Evolutionary conservation across 2,113 vertebrate genomes (phyloP).

Genomic region (Pelecanus crispus): DNA sequence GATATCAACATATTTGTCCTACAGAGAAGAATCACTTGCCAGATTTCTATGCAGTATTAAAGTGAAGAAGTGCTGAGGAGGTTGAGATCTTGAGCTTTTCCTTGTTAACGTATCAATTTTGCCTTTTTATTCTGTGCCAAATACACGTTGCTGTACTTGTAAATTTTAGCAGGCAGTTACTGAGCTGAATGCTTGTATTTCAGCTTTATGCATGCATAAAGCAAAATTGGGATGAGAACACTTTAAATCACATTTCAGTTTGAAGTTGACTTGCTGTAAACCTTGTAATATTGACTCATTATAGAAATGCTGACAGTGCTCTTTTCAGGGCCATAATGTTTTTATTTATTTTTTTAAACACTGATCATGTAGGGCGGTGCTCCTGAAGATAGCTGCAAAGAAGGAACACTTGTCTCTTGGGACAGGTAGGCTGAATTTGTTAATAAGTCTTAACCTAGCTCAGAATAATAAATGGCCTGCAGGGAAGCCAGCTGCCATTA

Average conservation of each 20-base stretch:
- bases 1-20: not conserved
- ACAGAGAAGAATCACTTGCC: not conserved
- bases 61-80: not conserved
- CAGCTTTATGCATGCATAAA: not conserved
- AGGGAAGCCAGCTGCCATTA: not conserved
- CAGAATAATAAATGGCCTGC: not conserved
- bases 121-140: not conserved
- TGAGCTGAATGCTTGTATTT: not conserved
- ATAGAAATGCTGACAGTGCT: not conserved
- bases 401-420: constrained; percentile 76
- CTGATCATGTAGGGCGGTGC: constrained; percentile 75
- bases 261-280: not conserved
- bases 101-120: not conserved
- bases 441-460: not conserved
- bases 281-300: not conserved
- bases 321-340: not conserved
- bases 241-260: not conserved
- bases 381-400: constrained; percentile 80
- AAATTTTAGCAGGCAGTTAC: not conserved
- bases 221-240: not conserved
- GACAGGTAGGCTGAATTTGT: constrained; percentile 73
- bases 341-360: constrained; percentile 3
- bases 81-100: not conserved
- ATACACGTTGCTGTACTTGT: not conserved
- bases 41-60: not conserved